Conservation (phyloP, 2,888 invertebrate genomes). For the Volucella zonaria region DNA sequence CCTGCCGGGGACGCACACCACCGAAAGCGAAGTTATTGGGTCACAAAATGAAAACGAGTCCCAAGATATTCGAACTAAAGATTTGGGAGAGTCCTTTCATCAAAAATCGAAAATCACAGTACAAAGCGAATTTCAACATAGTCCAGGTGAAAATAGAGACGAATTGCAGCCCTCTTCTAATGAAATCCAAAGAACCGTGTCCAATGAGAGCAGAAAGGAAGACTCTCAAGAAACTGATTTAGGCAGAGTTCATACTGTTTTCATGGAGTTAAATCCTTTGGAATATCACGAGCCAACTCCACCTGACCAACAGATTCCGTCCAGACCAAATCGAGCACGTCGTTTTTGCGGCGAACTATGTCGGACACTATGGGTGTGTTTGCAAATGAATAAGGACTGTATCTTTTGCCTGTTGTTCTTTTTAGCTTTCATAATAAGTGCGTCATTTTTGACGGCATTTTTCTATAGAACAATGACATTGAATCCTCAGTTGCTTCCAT, state of each 20-base stretch:
- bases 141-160: no score
- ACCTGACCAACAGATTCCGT: neutral
- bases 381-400: conserved; percentile 80
- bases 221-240: conserved; percentile 50
- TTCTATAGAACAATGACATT: conserved; percentile 79
- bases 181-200: no score
- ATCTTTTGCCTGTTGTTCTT: conserved; percentile 80
- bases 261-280: conserved; percentile 7
- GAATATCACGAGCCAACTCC: neutral
- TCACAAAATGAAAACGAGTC: neutral
- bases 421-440: conserved; percentile 80
- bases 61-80: neutral
- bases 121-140: no score
- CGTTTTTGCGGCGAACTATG: conserved; percentile 10
- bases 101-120: no score
- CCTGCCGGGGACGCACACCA: conserved; percentile 51
- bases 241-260: conserved; percentile 53
- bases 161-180: no score
- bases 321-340: neutral
- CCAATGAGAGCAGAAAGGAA: neutral
- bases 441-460: conserved; percentile 80
- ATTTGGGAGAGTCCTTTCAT: no score
- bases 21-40: conserved; percentile 48
- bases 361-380: conserved; percentile 30
- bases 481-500: conserved; percentile 72